Conservation (phyloP, 2,888 invertebrate genomes). For the Prosapia bicincta region DNA sequence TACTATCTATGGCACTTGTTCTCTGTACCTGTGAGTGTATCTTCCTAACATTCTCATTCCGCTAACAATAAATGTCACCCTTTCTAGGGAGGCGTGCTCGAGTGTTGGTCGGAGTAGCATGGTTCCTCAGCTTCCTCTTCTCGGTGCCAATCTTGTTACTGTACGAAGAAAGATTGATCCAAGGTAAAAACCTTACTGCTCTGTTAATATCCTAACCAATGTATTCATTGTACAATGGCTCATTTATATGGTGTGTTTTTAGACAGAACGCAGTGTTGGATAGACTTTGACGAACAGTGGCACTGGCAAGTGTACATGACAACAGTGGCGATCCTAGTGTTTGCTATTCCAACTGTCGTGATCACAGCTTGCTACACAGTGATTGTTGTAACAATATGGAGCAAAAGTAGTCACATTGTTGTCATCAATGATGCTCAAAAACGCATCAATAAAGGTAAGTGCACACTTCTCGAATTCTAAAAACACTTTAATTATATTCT, state of each 20-base stretch:
- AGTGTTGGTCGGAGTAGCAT: constrained; percentile 46
- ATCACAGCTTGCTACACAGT: constrained; percentile 88
- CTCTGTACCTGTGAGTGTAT: too few relatives aligned
- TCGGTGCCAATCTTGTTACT: constrained; percentile 47
- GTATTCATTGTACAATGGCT: too few relatives aligned
- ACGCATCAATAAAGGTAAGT: constrained; percentile 23
- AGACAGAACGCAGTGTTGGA: constrained; percentile 83
- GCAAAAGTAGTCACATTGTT: constrained; percentile 62
- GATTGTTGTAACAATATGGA: constrained; percentile 91
- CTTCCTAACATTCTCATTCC: too few relatives aligned
- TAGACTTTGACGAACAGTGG: constrained; percentile 68
- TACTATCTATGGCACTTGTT: too few relatives aligned
- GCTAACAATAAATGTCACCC: too few relatives aligned
- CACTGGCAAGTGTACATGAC: constrained; percentile 90
- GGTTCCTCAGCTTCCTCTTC: constrained; percentile 47
- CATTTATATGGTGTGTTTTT: constrained; percentile 38
- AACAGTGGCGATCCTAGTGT: constrained; percentile 73
- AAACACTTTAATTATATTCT: too few relatives aligned
- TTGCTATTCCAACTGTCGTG: constrained; percentile 81
- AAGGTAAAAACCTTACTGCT: too few relatives aligned
- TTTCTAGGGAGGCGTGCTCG: constrained; percentile 45
- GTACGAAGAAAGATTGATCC: constrained; percentile 70
- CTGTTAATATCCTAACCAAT: too few relatives aligned
- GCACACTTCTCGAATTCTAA: too few relatives aligned
- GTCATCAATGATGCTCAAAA: constrained; percentile 21